Evolutionary conservation across 2,888 invertebrate species (phyloP).

Genomic region (Sisyra terminalis): DNA sequence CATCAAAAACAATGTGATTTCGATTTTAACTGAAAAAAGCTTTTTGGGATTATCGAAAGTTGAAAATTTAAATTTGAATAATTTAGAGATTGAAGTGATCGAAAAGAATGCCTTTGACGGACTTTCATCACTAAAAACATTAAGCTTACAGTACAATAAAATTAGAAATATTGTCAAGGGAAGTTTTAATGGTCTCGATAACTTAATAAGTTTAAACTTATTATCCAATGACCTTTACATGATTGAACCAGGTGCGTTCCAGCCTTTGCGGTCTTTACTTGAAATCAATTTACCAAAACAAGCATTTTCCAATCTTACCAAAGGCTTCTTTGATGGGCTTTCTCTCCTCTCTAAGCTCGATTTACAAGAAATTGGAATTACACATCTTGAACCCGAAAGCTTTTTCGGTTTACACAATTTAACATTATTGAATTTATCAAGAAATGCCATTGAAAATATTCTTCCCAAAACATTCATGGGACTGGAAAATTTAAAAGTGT

Average conservation of each 20-base stretch:
- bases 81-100: not conserved
- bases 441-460: slow-evolving; percentile 7
- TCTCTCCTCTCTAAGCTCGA: not conserved
- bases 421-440: slow-evolving; percentile 7
- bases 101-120: slow-evolving; percentile 8
- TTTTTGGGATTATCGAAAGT: not conserved
- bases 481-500: slow-evolving; percentile 5
- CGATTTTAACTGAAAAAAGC: not conserved
- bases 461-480: slow-evolving; percentile 7
- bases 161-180: not conserved
- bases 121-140: slow-evolving; percentile 6
- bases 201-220: not conserved
- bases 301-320: not conserved
- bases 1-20: not conserved
- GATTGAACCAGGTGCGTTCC: slow-evolving; percentile 7
- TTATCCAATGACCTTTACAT: slow-evolving; percentile 7
- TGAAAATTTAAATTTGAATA: slow-evolving; percentile 1
- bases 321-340: slow-evolving; percentile 3
- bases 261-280: not conserved
- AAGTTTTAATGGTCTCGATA: not conserved
- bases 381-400: not conserved
- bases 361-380: not conserved
- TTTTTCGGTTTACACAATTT: slow-evolving; percentile 8
- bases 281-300: not conserved
- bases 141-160: slow-evolving; percentile 4